Evolutionary conservation across 2,113 vertebrate genomes (phyloP), one percentile per base, ranked within the genome.

Genomic region (Muntiacus reevesi): DNA sequence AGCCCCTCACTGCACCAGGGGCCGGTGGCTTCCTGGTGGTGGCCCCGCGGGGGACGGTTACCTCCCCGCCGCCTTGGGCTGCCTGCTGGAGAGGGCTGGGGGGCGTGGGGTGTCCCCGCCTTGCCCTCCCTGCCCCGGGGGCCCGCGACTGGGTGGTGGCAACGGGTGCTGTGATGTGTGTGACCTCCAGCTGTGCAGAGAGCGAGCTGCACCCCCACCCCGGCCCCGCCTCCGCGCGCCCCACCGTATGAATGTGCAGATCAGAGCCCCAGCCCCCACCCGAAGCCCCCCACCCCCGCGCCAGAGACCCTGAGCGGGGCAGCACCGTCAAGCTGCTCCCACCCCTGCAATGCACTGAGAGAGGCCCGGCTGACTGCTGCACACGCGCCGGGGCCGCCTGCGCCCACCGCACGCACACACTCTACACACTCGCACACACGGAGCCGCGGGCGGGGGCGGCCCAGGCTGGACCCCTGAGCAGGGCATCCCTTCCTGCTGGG

Each of bases 271-370:
- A 88, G 90, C 92, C 54, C 83, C 88, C 17, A 79, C 87, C 12
- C 6, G n/a, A 47, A 45, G 33, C 52, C 82, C 84, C 17, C 13
- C 16, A 13, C 43, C 33, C 62, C 43, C 21, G 59, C 2, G 1
- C 79, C 95, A 76, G 93, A 87, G 81, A 90, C 95, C 88, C 96
- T 67, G 97, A 93, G 92, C 30, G 40, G 50, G 36, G 33, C 64
- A 9, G 59, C 54, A 21, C 10, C 10, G 64, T 60, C 67, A 23
- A 12, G 55, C 93, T 27, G 89, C 82, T 43, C 43, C 55, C 50
- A 1, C 55, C 79, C 59, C 60, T 47, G 33, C 91, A 25, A 96
- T 98, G 98, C 98, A 98, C 98, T 98, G 98, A 98, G 82, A 81
- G 82, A 81, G 94, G 87, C 96, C 85, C 60, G 7, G 91, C 90